These are phyloP conservation scores for Odocoileus hemionus DNA, from an alignment of 2,113 vertebrate species.

Conservation along the genomic window DNA sequence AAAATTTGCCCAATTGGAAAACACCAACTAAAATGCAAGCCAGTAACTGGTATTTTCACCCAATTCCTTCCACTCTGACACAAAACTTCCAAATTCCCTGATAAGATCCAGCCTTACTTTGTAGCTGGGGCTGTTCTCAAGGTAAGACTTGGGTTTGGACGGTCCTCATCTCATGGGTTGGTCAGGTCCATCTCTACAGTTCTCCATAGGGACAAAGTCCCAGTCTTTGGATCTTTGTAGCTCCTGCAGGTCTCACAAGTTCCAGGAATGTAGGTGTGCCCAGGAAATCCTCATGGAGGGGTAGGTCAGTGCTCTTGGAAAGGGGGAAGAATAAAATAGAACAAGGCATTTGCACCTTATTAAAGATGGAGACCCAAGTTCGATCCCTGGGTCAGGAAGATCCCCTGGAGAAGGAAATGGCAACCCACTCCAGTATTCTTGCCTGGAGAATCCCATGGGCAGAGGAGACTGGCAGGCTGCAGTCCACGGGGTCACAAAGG, in stretches of 20 bases:
- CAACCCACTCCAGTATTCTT: not conserved
- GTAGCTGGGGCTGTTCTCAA: not conserved
- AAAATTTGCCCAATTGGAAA: conserved; percentile 45
- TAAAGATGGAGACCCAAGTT: not conserved
- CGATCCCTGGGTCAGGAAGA: not conserved
- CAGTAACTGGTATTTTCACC: conserved; percentile 58
- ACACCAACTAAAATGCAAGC: conserved; percentile 40
- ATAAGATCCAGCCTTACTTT: not conserved
- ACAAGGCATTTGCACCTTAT: not conserved
- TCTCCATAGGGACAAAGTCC: not conserved
- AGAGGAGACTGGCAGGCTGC: not conserved
- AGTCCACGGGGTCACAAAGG: not conserved
- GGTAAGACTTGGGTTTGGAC: not conserved
- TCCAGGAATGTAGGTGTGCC: not conserved
- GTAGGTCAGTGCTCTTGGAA: not conserved
- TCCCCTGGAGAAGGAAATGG: not conserved
- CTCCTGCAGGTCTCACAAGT: not conserved
- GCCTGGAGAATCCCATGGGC: not conserved
- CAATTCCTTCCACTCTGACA: conserved; percentile 58
- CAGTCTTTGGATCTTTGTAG: not conserved
- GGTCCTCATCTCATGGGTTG: not conserved
- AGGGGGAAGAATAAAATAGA: not conserved
- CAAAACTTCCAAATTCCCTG: not conserved
- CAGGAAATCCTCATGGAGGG: not conserved
- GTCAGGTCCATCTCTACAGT: not conserved